These are phyloP conservation scores for Ophiothrix spiculata DNA, from an alignment of 35 echinoderm and acorn worm genomes.

Conservation along the genomic window DNA sequence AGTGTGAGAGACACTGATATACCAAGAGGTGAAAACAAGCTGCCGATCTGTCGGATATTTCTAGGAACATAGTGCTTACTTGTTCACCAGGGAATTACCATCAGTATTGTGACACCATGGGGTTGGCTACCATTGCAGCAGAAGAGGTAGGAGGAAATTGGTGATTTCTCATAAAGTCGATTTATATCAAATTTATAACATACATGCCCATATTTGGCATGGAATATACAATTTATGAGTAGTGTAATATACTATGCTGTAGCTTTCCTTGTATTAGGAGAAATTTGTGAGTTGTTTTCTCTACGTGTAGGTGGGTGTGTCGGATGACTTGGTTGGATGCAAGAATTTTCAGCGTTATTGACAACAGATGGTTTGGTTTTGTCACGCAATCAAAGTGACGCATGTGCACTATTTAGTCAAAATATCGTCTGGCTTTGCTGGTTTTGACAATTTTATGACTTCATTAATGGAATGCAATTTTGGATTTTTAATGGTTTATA, in stretches of 20 bases:
- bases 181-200: background rate
- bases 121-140: background rate
- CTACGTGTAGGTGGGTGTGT: constrained; percentile 8
- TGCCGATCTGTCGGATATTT: background rate
- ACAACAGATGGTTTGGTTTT: background rate
- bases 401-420: constrained; percentile 9
- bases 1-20: background rate
- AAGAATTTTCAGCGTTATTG: background rate
- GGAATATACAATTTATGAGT: background rate
- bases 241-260: background rate
- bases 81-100: background rate
- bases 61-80: background rate
- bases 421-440: background rate
- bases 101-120: background rate
- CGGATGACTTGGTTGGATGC: background rate
- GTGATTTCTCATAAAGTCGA: background rate
- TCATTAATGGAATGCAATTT: too few relatives aligned
- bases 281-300: background rate
- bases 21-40: background rate
- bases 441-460: too few relatives aligned
- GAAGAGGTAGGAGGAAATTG: constrained; percentile 8
- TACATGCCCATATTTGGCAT: background rate
- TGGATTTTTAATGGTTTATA: too few relatives aligned
- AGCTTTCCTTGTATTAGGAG: background rate
- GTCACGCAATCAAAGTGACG: background rate